Percentiles rank a stretch among this genome's conserved stretches.
Conservation (phyloP, 2,113 vertebrate species). For the Zosterops lateralis region DNA sequence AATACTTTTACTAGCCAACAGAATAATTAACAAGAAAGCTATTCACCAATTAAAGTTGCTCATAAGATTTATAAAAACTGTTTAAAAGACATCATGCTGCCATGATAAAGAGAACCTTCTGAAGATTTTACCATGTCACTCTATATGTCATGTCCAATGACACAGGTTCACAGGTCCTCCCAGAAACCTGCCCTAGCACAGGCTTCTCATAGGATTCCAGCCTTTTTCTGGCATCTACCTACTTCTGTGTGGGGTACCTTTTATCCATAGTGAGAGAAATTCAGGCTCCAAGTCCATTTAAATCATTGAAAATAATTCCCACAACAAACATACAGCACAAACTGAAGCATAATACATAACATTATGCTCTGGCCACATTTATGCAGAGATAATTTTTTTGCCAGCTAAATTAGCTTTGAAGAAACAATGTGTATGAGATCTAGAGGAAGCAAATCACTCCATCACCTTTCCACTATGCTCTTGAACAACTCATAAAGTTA, state of each 20-base stretch:
- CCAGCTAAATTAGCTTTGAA: background rate
- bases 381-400: background rate
- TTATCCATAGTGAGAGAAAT: background rate
- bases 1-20: background rate
- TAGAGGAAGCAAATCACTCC: background rate
- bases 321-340: background rate
- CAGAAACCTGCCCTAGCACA: background rate
- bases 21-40: background rate
- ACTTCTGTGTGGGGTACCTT: background rate
- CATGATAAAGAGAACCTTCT: background rate
- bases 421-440: background rate
- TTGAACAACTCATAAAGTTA: background rate
- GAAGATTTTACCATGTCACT: background rate
- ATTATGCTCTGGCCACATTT: background rate
- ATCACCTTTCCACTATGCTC: background rate
- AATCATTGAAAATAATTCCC: background rate
- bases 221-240: background rate
- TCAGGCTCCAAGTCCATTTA: background rate
- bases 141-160: background rate
- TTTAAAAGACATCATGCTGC: background rate
- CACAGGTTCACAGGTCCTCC: background rate
- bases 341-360: background rate
- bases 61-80: background rate
- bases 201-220: background rate
- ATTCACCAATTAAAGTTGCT: background rate